Conservation (phyloP, 2,888 invertebrate species). For the Capitulum mitella region DNA sequence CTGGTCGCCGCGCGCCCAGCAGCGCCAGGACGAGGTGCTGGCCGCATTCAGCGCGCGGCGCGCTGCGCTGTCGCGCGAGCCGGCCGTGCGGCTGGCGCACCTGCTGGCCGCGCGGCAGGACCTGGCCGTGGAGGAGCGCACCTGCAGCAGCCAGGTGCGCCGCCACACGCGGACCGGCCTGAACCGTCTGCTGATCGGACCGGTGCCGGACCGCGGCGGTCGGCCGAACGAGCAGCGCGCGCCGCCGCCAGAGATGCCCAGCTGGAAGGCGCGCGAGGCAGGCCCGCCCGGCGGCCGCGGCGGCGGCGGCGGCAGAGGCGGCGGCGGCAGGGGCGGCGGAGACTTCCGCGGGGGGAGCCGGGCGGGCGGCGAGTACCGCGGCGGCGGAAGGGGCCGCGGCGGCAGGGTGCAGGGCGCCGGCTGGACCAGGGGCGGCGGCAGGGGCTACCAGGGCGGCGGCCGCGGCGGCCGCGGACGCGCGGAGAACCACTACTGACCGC, state of each 20-base stretch:
- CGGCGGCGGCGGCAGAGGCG: conserved; percentile 38
- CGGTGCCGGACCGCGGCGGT: conserved; percentile 93
- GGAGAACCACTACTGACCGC: neutral
- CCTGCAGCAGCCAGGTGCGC: conserved; percentile 74
- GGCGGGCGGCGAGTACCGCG: conserved; percentile 36
- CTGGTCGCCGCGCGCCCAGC: conserved; percentile 76
- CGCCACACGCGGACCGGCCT: conserved; percentile 75
- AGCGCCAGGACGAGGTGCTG: conserved; percentile 63
- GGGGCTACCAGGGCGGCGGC: conserved; percentile 27
- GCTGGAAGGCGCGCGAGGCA: conserved; percentile 64
- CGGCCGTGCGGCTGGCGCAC: conserved; percentile 63
- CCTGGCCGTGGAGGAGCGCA: conserved; percentile 81
- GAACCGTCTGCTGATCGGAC: conserved; percentile 58
- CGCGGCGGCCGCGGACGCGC: neutral
- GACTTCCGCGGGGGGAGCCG: conserved; percentile 42
- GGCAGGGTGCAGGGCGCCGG: conserved; percentile 36
- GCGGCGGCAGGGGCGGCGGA: conserved; percentile 27
- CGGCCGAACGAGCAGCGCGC: conserved; percentile 81
- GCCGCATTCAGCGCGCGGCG: conserved; percentile 53
- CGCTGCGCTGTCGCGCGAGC: conserved; percentile 50
- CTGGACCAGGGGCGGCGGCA: conserved; percentile 37
- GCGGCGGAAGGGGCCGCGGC: conserved; percentile 42
- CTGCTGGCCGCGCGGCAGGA: conserved; percentile 77
- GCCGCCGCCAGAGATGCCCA: conserved; percentile 95
- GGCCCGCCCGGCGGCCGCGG: conserved; percentile 37